These are phyloP conservation scores for Zaprionus vittiger DNA, from an alignment of 1,140 invertebrate genomes.

Conservation along the genomic window DNA sequence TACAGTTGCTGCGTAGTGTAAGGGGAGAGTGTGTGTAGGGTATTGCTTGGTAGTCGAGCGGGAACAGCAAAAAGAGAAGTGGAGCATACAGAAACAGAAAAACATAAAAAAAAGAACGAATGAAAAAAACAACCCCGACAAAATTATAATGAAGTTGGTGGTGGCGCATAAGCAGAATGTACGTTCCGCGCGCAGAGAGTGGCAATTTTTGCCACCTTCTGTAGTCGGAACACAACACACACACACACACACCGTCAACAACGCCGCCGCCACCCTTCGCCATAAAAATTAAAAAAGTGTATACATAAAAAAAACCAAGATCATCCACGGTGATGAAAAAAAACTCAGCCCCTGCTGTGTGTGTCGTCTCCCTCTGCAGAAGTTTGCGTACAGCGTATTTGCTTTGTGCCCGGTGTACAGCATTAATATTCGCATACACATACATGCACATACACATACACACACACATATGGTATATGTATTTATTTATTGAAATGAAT, in stretches of 20 bases:
- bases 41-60: constrained; percentile 12
- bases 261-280: background rate
- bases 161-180: constrained; percentile 61
- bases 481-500: no score
- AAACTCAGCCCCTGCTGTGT: background rate
- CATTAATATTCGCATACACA: no score
- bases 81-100: constrained; percentile 27
- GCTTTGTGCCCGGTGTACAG: no score
- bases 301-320: constrained; percentile 1
- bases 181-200: constrained; percentile 25
- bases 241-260: no score
- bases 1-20: background rate
- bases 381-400: no score
- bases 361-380: no score
- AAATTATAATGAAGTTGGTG: constrained; percentile 82
- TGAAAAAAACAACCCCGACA: constrained; percentile 80
- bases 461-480: no score
- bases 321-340: constrained; percentile 1
- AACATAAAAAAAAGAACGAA: constrained; percentile 47
- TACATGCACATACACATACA: no score
- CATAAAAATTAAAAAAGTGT: background rate
- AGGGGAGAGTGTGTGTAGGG: constrained; percentile 32
- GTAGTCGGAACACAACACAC: constrained; percentile 26
- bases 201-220: constrained; percentile 63
- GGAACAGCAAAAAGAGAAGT: background rate